Evolutionary conservation across 2,888 invertebrate genomes (phyloP).

Genomic region (Eulithis testata): DNA sequence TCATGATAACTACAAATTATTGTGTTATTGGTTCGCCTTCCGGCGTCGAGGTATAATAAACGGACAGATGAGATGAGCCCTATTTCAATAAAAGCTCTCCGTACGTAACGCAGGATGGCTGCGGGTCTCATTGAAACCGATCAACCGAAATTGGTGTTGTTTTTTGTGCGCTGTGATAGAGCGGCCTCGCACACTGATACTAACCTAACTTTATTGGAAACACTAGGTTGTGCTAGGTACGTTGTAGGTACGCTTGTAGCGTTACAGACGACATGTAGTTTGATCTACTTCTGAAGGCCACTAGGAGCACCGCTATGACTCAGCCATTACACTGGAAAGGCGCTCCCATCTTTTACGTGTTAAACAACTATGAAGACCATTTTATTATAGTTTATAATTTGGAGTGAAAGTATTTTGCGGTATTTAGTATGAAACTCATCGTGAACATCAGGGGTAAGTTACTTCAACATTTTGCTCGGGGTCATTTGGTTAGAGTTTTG

Average conservation of each 20-base stretch:
- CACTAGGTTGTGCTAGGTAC: too few species aligned
- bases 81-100: constrained; percentile 18
- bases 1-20: background rate
- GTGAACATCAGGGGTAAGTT: too few species aligned
- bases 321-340: background rate
- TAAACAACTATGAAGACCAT: background rate
- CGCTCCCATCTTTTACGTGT: constrained; percentile 16
- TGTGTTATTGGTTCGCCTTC: constrained; percentile 8
- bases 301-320: background rate
- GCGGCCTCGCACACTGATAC: too few species aligned
- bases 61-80: too few species aligned
- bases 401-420: too few species aligned
- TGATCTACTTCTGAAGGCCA: background rate
- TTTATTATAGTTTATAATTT: too few species aligned
- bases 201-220: background rate
- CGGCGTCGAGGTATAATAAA: background rate
- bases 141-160: too few species aligned
- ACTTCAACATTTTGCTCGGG: too few species aligned
- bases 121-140: constrained; percentile 9
- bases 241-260: background rate
- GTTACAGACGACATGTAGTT: background rate
- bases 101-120: background rate
- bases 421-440: too few species aligned
- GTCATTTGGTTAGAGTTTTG: too few species aligned
- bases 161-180: too few species aligned